Evolutionary conservation across 2,888 invertebrate species (phyloP), one percentile per base, ranked within the genome.

Genomic region (Drosophila conformis): DNA sequence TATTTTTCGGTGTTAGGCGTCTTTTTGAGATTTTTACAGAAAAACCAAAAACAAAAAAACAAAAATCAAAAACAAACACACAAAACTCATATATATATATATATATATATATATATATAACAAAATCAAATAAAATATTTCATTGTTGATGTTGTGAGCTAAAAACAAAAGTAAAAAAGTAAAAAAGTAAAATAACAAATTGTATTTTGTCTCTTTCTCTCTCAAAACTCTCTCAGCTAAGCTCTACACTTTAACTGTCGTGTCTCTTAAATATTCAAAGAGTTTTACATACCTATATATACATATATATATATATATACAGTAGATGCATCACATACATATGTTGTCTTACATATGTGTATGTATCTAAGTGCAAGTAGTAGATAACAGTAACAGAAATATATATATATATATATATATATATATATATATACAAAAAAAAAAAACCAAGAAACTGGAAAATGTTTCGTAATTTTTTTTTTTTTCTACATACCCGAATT

Each of bases 1-100:
- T 93, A 92, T 92, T 92, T 92, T 93, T 93, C 91, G 92, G 92
- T 93, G 92, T 93, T 93, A 93, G 92, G 90, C 91, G 93, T 93
- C 92, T 92, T 93, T 92, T 92, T 92, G 90, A 91, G 91, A 91
- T 91, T 88, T 90, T 89, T 84, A 91, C 88, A 89, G 80, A 84
- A 82, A 73, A 74, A 75, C 73, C 31, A 57, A 57, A 46, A 53
- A 70, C 68, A 83, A 40, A 61, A 38, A 25, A 53, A 70, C 68
- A 83, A 40, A 61, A 38, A 25, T 21, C 2, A 25, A 67, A 58
- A 53, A 21, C 33, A 66, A 42, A 42, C 52, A 73, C 62, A 78
- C 59, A 73, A 71, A 80, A 74, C 25, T 40, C 52, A 63, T 62
- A 67, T 67, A 61, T 51, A 75, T 69, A 62, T 62, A 66, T 59